phyloP scores from a whole-genome alignment of 2,113 vertebrate genomes.

The Dipodomys ordii region DNA sequence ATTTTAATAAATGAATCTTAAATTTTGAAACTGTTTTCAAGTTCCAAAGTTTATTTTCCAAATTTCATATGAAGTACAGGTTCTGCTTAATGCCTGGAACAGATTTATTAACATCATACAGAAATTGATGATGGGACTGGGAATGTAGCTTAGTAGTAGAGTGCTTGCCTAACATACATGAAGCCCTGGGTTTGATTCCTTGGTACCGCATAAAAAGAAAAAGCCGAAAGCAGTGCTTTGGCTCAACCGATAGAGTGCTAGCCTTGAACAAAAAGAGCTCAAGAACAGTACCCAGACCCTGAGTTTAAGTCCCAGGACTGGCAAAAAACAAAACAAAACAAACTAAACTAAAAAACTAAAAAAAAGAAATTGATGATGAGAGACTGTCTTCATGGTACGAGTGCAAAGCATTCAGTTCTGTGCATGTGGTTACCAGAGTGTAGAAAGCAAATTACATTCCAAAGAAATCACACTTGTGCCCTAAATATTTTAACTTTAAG shows the following conservation, averaged over 20 bases:
- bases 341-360: too few species aligned
- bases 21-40: slow-evolving; percentile 21
- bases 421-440: not conserved
- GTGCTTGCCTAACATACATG: too few species aligned
- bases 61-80: not conserved
- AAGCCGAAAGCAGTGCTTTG: too few species aligned
- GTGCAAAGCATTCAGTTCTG: not conserved
- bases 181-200: too few species aligned
- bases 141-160: too few species aligned
- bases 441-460: not conserved
- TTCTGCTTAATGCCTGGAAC: not conserved
- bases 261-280: too few species aligned
- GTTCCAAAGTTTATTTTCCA: slow-evolving; percentile 31
- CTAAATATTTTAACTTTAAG: slow-evolving; percentile 1
- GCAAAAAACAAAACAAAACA: too few species aligned
- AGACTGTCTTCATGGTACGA: not conserved
- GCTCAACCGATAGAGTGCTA: too few species aligned
- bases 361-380: not conserved
- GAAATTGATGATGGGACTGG: not conserved
- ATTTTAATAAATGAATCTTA: slow-evolving; percentile 42
- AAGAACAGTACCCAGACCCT: too few species aligned
- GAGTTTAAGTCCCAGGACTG: too few species aligned
- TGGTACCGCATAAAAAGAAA: too few species aligned
- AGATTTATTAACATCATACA: not conserved
- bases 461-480: not conserved